Conservation (phyloP, 1,140 invertebrate genomes). For the Anoplophora glabripennis region DNA sequence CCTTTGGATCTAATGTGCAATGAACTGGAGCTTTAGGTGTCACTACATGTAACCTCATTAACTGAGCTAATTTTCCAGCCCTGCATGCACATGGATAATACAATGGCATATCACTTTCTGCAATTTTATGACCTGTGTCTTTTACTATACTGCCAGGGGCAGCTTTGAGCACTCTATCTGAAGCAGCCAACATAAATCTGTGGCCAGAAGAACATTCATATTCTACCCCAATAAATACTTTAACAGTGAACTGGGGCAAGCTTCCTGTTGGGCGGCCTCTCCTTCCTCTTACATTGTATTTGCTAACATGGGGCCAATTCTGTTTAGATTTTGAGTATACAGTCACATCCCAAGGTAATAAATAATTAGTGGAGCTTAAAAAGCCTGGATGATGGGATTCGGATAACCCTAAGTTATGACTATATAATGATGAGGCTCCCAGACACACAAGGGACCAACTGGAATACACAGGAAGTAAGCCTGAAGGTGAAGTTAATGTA, state of each 20-base stretch:
- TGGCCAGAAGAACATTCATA: constrained; percentile 96
- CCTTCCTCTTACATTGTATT: constrained; percentile 31
- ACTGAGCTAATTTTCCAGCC: constrained; percentile 74
- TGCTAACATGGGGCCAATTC: constrained; percentile 37
- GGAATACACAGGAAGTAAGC: constrained; percentile 82
- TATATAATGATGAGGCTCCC: constrained; percentile 87
- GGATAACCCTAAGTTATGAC: constrained; percentile 75
- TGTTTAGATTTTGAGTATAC: constrained; percentile 53
- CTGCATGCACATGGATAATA: constrained; percentile 88
- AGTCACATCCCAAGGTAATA: constrained; percentile 93
- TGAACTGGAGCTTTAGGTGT: constrained; percentile 88
- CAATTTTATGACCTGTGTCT: constrained; percentile 80
- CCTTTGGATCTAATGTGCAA: constrained; percentile 80
- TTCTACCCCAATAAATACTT: constrained; percentile 94
- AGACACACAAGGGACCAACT: constrained; percentile 92
- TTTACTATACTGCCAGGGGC: constrained; percentile 72
- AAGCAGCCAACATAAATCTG: constrained; percentile 80
- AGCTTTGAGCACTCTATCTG: constrained; percentile 81
- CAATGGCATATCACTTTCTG: constrained; percentile 85
- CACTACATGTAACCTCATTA: constrained; percentile 91
- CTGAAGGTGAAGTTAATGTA: constrained; percentile 71
- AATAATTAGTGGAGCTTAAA: constrained; percentile 81
- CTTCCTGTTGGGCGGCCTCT: constrained; percentile 44
- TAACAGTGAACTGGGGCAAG: constrained; percentile 68
- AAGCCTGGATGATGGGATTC: constrained; percentile 83